Evolutionary conservation across 1,140 invertebrate species (phyloP), one percentile per base, ranked within the genome.

Genomic region (Frieseomelitta varia): DNA sequence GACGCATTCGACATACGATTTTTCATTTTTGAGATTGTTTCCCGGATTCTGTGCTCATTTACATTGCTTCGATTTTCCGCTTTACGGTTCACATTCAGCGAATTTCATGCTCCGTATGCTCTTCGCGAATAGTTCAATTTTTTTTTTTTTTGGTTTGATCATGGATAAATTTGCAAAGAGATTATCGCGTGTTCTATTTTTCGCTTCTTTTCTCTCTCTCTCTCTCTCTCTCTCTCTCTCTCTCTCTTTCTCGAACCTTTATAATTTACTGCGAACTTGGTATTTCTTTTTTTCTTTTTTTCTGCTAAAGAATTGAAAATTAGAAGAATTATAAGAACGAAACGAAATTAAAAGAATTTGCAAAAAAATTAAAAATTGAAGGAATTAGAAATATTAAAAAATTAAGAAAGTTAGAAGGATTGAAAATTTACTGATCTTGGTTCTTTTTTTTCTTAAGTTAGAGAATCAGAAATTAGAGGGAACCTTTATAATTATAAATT

Each of bases 1-100:
- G 84, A 86, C 47, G 85, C 75, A 58, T 68, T 87, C 30, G 68
- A 55, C 61, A 90, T 78, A 55, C 76, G 86, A 27, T 75, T 88
- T 79, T 79, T 90, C 89, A 88, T 90, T 53, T 56, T 82, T 69
- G 39, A 73, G 47, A 47, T 47, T 19, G 47, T 58, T 63, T 47
- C 0, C 39, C 17, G 30, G 10, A 15, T 19, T 12, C 47, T 47
- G 10, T n/a, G 39, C 12, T 24, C 58, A 14, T 84, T 72, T 65
- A 53, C 68, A 73, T 72, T 65, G 24, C 15, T 47, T 27, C 17
- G 12, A 77, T 77, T 56, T 27, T 4, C 2, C 24, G 11, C 24
- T n/a, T 17, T 15, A 21, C 39, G 34, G 12, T 21, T 55, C n/a
- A 58, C 58, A 21, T 34, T 4, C 27, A 58, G 51, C 27, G 24